Conservation (phyloP, 2,113 vertebrate genomes). For the Stictonetta naevosa region DNA sequence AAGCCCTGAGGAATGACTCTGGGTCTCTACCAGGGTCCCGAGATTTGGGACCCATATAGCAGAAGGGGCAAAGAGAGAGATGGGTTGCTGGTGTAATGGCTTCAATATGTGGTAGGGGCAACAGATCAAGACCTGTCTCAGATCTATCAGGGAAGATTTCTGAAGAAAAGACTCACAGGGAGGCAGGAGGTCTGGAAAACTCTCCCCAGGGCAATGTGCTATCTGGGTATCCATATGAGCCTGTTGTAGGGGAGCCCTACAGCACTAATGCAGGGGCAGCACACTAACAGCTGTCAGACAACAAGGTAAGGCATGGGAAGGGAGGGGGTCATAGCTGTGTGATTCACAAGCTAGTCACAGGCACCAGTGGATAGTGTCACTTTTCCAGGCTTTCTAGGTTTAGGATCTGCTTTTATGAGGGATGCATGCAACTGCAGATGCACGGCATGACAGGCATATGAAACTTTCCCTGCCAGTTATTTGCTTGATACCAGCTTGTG, state of each 20-base stretch:
- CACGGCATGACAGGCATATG: neutral
- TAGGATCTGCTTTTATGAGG: neutral
- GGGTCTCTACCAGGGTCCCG: neutral
- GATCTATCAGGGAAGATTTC: neutral
- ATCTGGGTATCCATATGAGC: neutral
- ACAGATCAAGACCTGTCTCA: neutral
- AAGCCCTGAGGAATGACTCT: neutral
- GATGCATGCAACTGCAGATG: neutral
- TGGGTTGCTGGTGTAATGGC: neutral
- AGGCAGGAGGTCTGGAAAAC: neutral
- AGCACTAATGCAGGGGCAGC: neutral
- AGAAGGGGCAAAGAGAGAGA: neutral
- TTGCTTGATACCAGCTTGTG: neutral
- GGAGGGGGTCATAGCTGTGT: accelerated
- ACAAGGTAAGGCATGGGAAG: neutral
- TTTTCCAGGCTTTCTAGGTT: neutral
- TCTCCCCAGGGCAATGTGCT: neutral
- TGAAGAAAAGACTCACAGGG: neutral
- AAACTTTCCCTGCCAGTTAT: neutral
- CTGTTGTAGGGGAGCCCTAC: neutral
- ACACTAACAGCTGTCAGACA: neutral
- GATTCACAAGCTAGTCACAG: neutral
- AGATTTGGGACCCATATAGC: neutral
- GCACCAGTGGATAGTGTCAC: neutral
- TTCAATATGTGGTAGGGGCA: neutral